Base-by-base conservation (phyloP, 2,797 vertebrate species). In the Gymnoscopelus braueri region DNA sequence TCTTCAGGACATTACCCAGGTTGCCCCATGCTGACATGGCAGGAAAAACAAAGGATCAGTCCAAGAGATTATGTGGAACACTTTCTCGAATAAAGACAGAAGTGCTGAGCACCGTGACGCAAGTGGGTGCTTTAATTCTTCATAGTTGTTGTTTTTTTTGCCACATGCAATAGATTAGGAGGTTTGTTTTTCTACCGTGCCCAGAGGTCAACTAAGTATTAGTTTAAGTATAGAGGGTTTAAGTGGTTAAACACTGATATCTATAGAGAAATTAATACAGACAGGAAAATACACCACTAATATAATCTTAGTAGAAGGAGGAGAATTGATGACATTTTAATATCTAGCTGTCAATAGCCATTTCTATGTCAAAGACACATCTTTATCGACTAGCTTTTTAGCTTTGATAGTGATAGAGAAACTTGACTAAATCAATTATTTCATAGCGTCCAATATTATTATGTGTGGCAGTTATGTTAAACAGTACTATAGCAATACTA, bases 1-100 rank as follows among this genome's bases (percentile, higher is more conserved):
- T 99, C 94, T 99, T 99, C 86, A 99, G 93, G 87, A 99, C 97
- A 85, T 99, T 99, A 90, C 98, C 98, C 78, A 99, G 96, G 94
- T 99, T 99, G 78, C 98, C 98, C 98, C 98, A 99, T 15, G 98
- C 98, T 99, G 94, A 70, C 82, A 85, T 83, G 84, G 84, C 65
- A 83, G 52, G 59, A 93, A 82, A 91, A 90, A 89, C 75, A 79
- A 80, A 66, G 69, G 26, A 67, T 76, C 54, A 85, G 72, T 74
- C 48, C 75, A 77, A 80, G 35, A 9, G 39, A 8, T 44, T 44
- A 44, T 44, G 39, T 44, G 39, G 39, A 44, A 44, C 39, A 10
- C 10, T 44, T 44, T 44, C 39, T 39, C 6, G 1, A 0, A 39
- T 39, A 39, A 44, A 44, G 39, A 44, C 39, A 44, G 39, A 10